Conservation (phyloP, 1,140 invertebrate species). For the Leguminivora glycinivorella region DNA sequence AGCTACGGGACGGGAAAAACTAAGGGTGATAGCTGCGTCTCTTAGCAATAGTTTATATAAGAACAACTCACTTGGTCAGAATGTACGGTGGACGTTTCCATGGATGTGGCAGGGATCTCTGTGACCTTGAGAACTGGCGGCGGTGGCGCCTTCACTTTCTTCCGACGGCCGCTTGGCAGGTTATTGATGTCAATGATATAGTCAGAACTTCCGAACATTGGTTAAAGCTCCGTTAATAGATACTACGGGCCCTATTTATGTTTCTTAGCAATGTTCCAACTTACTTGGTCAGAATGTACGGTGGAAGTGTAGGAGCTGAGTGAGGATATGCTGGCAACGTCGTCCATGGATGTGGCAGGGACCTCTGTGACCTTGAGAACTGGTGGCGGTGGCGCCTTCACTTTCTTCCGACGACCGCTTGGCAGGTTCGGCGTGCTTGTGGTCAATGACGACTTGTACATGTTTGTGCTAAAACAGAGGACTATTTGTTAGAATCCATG, state of each 20-base stretch:
- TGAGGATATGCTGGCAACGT: conserved; percentile 69
- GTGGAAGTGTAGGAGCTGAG: conserved; percentile 68
- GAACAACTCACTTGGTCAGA: conserved; percentile 61
- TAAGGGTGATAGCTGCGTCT: too few relatives aligned
- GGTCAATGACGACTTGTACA: conserved; percentile 63
- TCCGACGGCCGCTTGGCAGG: too few relatives aligned
- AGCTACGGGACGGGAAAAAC: too few relatives aligned
- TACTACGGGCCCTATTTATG: too few relatives aligned
- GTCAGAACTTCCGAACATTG: too few relatives aligned
- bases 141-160: too few relatives aligned
- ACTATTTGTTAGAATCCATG: background rate
- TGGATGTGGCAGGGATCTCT: conserved; percentile 59
- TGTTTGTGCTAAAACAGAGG: conserved; percentile 39
- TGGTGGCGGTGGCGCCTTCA: conserved; percentile 61
- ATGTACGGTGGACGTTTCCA: conserved; percentile 65
- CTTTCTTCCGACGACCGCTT: conserved; percentile 59
- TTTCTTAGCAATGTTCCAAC: background rate
- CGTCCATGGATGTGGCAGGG: conserved; percentile 63
- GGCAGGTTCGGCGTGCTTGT: conserved; percentile 73
- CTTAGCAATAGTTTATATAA: too few relatives aligned
- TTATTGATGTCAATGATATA: too few relatives aligned
- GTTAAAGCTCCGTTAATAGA: too few relatives aligned
- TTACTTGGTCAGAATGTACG: conserved; percentile 63
- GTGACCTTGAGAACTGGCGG: too few relatives aligned
- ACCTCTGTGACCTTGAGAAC: conserved; percentile 36